Evolutionary conservation across 2,797 vertebrate species (phyloP).

Genomic region (Aldrovandia affinis): DNA sequence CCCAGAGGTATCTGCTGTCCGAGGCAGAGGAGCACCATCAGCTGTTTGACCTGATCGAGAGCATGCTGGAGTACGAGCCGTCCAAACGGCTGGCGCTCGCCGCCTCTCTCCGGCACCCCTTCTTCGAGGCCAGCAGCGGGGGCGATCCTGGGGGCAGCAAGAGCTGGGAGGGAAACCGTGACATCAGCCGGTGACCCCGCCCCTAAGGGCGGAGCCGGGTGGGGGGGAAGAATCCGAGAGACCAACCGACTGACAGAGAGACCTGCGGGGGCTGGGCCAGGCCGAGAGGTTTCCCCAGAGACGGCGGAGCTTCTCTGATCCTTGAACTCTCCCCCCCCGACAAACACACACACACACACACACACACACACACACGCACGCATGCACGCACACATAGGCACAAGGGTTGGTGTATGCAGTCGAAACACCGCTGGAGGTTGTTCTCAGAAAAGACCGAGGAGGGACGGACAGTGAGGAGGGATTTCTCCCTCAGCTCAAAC

Average conservation of each 20-base stretch:
- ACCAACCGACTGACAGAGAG: not conserved
- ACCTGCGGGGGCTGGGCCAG: not conserved
- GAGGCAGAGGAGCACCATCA: constrained; percentile 86
- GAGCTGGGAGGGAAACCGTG: constrained; percentile 86
- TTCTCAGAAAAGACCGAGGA: not conserved
- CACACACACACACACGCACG: not conserved
- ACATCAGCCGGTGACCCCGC: constrained; percentile 82
- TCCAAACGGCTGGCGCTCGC: constrained; percentile 81
- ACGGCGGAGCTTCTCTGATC: not conserved
- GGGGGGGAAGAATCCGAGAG: not conserved
- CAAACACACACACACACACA: not conserved
- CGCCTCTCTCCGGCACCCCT: constrained; percentile 83
- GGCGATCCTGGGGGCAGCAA: constrained; percentile 58
- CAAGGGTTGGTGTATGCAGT: not conserved
- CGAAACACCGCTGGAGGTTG: not conserved
- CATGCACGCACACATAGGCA: not conserved
- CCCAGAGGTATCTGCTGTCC: constrained; percentile 81
- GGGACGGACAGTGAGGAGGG: not conserved
- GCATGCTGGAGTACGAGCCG: constrained; percentile 90
- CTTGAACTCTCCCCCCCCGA: not conserved
- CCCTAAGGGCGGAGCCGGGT: not conserved
- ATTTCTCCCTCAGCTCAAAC: not conserved
- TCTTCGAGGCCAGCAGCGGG: constrained; percentile 66
- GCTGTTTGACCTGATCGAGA: constrained; percentile 89
- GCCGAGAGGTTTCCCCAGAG: not conserved